These are phyloP conservation scores for Drosophila truncata DNA, from an alignment of 1,140 invertebrate species.

Conservation along the genomic window DNA sequence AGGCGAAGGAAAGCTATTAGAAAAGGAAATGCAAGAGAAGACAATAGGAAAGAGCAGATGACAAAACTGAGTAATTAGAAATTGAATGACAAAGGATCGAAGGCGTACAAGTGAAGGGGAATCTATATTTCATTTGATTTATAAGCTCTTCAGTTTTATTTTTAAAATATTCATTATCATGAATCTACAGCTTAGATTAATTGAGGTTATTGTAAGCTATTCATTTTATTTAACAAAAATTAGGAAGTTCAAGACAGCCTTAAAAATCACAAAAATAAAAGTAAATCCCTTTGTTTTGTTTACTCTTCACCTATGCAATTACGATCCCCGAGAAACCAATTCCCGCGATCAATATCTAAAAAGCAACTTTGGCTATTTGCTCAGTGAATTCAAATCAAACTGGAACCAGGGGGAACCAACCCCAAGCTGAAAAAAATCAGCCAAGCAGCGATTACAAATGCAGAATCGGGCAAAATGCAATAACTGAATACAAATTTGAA, in stretches of 20 bases:
- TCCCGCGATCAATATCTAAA: slow-evolving; percentile 24
- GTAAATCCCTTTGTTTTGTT: too few relatives aligned
- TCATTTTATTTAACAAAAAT: not conserved
- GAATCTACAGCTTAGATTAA: too few relatives aligned
- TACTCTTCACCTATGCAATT: not conserved
- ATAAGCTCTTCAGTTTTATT: not conserved
- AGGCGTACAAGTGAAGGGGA: not conserved
- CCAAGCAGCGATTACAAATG: slow-evolving; percentile 32
- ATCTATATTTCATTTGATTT: not conserved
- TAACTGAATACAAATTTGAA: slow-evolving; percentile 73
- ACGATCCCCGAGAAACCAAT: slow-evolving; percentile 11
- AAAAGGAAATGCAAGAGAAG: slow-evolving; percentile 6
- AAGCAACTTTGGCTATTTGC: not conserved
- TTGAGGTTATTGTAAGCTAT: not conserved
- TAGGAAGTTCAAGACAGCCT: too few relatives aligned
- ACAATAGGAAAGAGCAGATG: slow-evolving; percentile 24
- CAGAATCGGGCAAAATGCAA: slow-evolving; percentile 55
- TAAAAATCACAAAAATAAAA: not conserved
- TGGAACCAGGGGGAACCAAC: not conserved
- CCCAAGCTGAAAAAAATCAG: not conserved
- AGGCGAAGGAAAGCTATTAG: slow-evolving; percentile 7
- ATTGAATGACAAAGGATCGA: slow-evolving; percentile 17
- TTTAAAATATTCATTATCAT: not conserved
- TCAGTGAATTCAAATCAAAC: slow-evolving; percentile 14
- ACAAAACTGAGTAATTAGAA: slow-evolving; percentile 35